Conservation (phyloP, 2,797 vertebrate genomes). For the Girardinus metallicus region DNA sequence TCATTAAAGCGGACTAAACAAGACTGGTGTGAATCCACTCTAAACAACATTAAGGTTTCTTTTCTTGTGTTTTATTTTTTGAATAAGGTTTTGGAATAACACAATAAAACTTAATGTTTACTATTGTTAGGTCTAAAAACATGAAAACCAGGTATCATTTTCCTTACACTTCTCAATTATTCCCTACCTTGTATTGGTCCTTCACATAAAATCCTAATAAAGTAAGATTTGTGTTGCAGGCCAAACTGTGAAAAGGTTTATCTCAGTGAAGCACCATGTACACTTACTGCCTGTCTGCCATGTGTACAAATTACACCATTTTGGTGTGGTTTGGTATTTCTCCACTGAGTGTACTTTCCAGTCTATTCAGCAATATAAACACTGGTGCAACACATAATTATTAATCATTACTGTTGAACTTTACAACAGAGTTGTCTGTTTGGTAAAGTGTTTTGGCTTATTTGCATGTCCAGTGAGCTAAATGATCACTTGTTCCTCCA, state of each 20-base stretch:
- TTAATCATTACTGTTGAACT: background rate
- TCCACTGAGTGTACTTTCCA: background rate
- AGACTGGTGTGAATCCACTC: no score
- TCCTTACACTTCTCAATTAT: background rate
- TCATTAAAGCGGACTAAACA: no score
- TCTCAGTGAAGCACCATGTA: background rate
- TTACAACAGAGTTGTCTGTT: background rate
- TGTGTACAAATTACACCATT: background rate
- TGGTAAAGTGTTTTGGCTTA: background rate
- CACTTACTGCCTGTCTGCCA: background rate
- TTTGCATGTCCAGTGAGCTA: slow-evolving; percentile 8
- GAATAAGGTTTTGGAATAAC: no score
- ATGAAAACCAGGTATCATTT: background rate
- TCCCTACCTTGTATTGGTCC: background rate
- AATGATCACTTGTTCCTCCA: slow-evolving; percentile 8
- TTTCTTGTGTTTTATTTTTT: no score
- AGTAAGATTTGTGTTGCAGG: background rate
- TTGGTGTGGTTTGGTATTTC: background rate
- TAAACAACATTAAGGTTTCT: no score
- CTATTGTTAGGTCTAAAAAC: no score
- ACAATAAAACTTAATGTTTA: no score
- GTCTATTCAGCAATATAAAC: background rate
- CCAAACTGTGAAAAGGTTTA: background rate
- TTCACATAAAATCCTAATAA: background rate
- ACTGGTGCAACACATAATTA: background rate